Percentiles rank a stretch among this genome's conserved stretches.
Evolutionary conservation across 2,797 vertebrate species (phyloP).

Genomic region (Pangasius mekongensis): DNA sequence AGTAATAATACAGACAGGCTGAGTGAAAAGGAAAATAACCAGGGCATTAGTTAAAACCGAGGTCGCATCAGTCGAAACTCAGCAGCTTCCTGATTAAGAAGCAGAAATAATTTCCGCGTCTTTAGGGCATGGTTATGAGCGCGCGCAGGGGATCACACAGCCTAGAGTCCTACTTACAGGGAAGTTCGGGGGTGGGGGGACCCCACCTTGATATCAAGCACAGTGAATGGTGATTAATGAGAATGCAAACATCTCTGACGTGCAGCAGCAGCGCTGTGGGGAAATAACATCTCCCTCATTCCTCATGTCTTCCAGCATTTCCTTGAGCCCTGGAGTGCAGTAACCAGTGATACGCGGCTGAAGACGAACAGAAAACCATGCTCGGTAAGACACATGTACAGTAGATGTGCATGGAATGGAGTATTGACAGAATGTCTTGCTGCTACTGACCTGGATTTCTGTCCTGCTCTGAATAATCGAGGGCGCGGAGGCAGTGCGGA

Average conservation of each 20-base stretch:
- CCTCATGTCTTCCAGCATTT: constrained; percentile 7
- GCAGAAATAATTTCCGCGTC: not conserved
- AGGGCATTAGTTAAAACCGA: not conserved
- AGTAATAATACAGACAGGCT: not conserved
- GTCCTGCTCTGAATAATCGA: not conserved
- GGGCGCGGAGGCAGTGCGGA: constrained; percentile 49
- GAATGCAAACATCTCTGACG: constrained; percentile 14
- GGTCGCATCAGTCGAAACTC: not conserved
- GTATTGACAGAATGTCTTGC: not conserved
- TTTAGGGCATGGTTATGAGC: not conserved
- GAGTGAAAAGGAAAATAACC: not conserved
- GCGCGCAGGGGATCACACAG: not conserved
- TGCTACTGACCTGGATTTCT: constrained; percentile 5
- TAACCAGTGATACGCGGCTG: not conserved
- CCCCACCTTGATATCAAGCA: not conserved
- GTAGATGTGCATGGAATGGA: not conserved
- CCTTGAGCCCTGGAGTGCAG: not conserved
- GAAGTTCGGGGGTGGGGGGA: no score
- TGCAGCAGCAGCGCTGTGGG: constrained; percentile 4
- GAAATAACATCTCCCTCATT: constrained; percentile 2
- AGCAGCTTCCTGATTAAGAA: constrained; percentile 9
- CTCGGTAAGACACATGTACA: constrained; percentile 17
- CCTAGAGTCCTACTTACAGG: not conserved
- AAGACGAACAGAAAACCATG: constrained; percentile 5
- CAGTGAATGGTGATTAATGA: not conserved